Conservation (phyloP, 37 sponge, comb jelly and placozoan genomes). For the Mnemiopsis leidyi region DNA sequence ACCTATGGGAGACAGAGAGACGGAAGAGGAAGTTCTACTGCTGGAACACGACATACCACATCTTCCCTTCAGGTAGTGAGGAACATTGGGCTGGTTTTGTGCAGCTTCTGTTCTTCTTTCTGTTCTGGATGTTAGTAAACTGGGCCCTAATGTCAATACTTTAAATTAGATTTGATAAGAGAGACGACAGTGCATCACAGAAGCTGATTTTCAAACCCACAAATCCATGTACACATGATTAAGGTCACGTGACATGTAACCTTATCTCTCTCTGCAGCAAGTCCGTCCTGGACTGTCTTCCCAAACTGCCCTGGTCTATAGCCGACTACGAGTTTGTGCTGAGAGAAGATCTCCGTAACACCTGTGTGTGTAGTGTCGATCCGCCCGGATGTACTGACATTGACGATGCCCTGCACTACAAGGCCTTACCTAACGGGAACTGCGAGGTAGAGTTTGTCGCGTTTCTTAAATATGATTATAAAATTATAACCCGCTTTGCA, state of each 20-base stretch:
- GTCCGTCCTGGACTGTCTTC: constrained; percentile 81
- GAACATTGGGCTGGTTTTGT: too few relatives aligned
- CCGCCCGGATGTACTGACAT: constrained; percentile 99
- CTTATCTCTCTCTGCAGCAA: constrained; percentile 42
- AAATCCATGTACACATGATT: too few relatives aligned
- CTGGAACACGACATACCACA: constrained; percentile 92
- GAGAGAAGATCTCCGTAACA: constrained; percentile 73
- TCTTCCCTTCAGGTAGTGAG: constrained; percentile 75
- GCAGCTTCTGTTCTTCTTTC: too few relatives aligned
- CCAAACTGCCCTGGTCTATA: constrained; percentile 86
- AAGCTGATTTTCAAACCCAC: too few relatives aligned
- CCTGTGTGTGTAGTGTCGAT: constrained; percentile 91
- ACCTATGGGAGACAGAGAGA: constrained; percentile 87
- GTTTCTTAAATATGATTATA: constrained; percentile 18
- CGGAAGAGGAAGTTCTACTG: constrained; percentile 94
- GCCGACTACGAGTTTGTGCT: constrained; percentile 71
- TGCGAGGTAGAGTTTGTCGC: too few relatives aligned
- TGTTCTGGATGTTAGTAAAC: too few relatives aligned
- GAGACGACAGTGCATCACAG: too few relatives aligned
- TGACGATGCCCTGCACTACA: constrained; percentile 96
- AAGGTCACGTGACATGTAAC: background rate
- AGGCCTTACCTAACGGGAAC: constrained; percentile 77
- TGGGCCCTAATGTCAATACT: too few relatives aligned
- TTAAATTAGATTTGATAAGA: too few relatives aligned
- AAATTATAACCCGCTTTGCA: too few relatives aligned